A percentile compares a stretch with the other conserved stretches of the same genome.
Evolutionary conservation across 2,888 invertebrate genomes (phyloP).

Genomic region (Iselma pallidipennis): DNA sequence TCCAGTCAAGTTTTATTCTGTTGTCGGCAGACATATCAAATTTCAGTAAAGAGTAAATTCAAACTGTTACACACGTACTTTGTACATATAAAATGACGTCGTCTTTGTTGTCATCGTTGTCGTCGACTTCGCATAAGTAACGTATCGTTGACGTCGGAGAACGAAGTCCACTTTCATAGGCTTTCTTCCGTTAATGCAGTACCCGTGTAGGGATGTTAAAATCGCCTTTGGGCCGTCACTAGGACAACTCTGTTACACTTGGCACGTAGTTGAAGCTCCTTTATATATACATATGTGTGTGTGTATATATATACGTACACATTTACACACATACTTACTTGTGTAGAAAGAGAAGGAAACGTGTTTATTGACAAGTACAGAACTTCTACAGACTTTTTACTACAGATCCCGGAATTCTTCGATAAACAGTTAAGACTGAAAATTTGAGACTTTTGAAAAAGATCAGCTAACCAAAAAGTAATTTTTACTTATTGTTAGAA

Average conservation of each 20-base stretch:
- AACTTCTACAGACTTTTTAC: too few species aligned
- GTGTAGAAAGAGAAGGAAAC: not conserved
- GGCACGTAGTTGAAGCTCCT: constrained; percentile 45
- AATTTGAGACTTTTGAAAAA: too few species aligned
- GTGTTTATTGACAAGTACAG: not conserved
- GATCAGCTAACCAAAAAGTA: too few species aligned
- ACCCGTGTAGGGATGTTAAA: constrained; percentile 55
- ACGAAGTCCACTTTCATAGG: constrained; percentile 40
- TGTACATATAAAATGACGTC: constrained; percentile 31
- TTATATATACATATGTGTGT: too few species aligned
- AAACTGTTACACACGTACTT: constrained; percentile 35
- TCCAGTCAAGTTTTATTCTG: not conserved
- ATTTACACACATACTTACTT: not conserved
- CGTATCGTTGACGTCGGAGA: constrained; percentile 12
- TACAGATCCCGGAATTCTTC: too few species aligned
- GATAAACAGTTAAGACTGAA: too few species aligned
- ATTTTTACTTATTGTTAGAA: too few species aligned
- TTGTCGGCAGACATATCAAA: not conserved
- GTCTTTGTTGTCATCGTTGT: not conserved
- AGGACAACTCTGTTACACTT: constrained; percentile 45
- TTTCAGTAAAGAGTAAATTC: constrained; percentile 14
- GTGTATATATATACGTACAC: not conserved
- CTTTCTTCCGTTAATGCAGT: constrained; percentile 56
- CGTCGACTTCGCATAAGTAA: constrained; percentile 26
- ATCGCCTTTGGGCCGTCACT: constrained; percentile 55